Conservation (phyloP, 2,888 invertebrate genomes). For the Tipula lateralis region DNA sequence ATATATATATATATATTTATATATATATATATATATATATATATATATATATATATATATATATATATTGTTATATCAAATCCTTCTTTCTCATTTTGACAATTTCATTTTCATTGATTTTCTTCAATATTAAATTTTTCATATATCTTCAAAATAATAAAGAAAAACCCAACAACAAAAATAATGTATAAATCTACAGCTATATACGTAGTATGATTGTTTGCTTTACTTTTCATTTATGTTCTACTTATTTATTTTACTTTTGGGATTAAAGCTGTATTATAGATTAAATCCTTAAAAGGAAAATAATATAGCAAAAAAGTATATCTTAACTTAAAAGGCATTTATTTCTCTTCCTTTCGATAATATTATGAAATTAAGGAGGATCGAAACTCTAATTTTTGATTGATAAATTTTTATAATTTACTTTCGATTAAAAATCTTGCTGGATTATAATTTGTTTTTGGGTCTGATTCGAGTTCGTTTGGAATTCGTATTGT, state of each 20-base stretch:
- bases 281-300: neutral
- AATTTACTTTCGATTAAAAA: neutral
- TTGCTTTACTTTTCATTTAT: neutral
- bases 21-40: neutral
- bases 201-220: neutral
- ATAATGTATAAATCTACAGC: neutral
- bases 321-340: neutral
- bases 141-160: neutral
- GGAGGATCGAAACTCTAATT: neutral
- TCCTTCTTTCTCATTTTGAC: neutral
- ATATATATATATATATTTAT: neutral
- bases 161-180: neutral
- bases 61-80: neutral
- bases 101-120: neutral
- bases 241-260: slow-evolving; percentile 1
- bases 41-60: neutral
- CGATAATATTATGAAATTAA: neutral
- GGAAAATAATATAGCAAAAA: neutral
- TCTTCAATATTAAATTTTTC: neutral
- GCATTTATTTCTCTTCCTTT: neutral
- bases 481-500: neutral
- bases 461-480: neutral
- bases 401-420: neutral
- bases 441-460: neutral
- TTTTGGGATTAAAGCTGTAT: slow-evolving; percentile 1